These are phyloP conservation scores for Synanthedon vespiformis DNA, from an alignment of 2,888 invertebrate species.

Conservation along the genomic window DNA sequence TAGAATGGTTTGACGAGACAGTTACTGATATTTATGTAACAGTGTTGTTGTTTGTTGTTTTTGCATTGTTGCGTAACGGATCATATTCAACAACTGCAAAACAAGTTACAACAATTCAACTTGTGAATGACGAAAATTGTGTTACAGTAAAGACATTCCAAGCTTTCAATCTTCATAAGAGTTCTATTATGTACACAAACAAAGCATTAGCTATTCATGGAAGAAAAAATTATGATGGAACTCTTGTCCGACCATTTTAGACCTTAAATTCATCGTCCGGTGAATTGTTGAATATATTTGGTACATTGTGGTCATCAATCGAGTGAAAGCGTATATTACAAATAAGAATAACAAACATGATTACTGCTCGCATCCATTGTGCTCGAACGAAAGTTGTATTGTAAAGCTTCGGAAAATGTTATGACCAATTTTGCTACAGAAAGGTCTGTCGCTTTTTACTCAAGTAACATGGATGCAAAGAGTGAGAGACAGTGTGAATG, in stretches of 20 bases:
- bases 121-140: constrained; percentile 27
- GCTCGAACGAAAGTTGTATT: constrained; percentile 36
- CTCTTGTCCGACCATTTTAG: not conserved
- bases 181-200: constrained; percentile 21
- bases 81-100: constrained; percentile 18
- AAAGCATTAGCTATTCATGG: constrained; percentile 36
- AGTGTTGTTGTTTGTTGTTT: constrained; percentile 9
- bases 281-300: constrained; percentile 11
- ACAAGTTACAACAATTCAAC: constrained; percentile 24
- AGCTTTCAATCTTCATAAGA: constrained; percentile 25
- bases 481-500: too few relatives aligned
- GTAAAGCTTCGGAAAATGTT: constrained; percentile 2
- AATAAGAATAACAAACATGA: constrained; percentile 28
- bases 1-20: constrained; percentile 14
- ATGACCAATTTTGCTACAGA: not conserved
- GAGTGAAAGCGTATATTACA: constrained; percentile 47
- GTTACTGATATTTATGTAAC: constrained; percentile 5
- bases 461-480: too few relatives aligned
- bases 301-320: constrained; percentile 29
- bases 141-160: constrained; percentile 21
- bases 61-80: constrained; percentile 19
- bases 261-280: not conserved
- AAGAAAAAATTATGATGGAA: constrained; percentile 5
- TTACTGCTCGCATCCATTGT: constrained; percentile 26
- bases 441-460: too few relatives aligned